Base-by-base conservation (phyloP, 1,140 invertebrate species). In the Sycophila sp. region DNA sequence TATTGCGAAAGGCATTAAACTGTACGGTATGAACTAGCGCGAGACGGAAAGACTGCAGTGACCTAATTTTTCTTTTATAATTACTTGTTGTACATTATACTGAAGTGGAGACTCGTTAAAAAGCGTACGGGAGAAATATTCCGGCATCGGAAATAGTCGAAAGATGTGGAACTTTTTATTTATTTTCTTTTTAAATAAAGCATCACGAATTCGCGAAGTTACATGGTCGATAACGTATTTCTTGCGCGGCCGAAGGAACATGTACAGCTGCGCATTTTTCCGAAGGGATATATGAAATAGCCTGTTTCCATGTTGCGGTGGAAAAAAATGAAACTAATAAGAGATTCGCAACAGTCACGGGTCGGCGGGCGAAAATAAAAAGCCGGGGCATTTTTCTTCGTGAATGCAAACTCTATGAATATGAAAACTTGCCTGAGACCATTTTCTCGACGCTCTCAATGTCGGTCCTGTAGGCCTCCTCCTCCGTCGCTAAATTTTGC, bases 391-490 rank as follows among this genome's bases (percentile, higher is more conserved):
- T 49, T 60, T 59, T 69, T 69, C 56, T 59, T 56, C 19, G 32
- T 45, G 42, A 62, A 36, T 51, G 28, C 22, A 3, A 38, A 11
- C 19, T 22, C 42, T 19, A 36, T 53, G 34, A n/a, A 51, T n/a
- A 55, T 2, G 28, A 55, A 66, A 59, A 71, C 69, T 71, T 71
- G 69, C 69, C 69, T 71, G 62, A 38, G 8, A 38, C 26, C 32
- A 58, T 51, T 28, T 63, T 45, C 40, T 71, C 69, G 40, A 40
- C 40, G 32, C 34, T 34, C 24, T 4, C 13, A 7, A 5, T 49
- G 68, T 71, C 62, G 7, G 4, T 59, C n/a, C 63, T 53, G 53
- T 66, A 65, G 32, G 24, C 28, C 45, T 64, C 69, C 42, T 65
- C 59, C 42, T 71, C 62, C 4, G 42, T 30, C 0, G n/a, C 68